A percentile compares a stretch with the other conserved stretches of the same genome.
Conservation (phyloP, 2,888 invertebrate species). For the Heliconius ismenius region DNA sequence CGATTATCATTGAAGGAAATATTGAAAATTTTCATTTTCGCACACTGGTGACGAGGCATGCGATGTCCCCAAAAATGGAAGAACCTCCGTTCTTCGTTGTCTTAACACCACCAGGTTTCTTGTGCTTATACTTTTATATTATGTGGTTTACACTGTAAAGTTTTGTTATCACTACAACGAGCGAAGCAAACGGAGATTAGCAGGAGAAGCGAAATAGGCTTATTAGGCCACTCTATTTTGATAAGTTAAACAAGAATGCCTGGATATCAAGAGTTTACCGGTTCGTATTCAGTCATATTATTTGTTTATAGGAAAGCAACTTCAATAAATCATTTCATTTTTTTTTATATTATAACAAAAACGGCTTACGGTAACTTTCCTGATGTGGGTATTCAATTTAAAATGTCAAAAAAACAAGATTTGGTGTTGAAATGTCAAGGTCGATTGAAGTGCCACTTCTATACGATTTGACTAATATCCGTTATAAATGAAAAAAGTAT, state of each 20-base stretch:
- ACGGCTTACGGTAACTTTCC: slow-evolving; percentile 21
- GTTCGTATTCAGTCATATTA: no score
- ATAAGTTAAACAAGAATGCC: no score
- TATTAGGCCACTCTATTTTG: no score
- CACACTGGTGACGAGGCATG: no score
- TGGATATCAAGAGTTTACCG: no score
- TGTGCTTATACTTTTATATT: not conserved
- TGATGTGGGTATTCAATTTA: slow-evolving; percentile 21
- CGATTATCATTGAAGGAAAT: no score
- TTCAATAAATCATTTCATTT: not conserved
- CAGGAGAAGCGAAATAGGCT: no score
- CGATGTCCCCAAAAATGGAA: not conserved
- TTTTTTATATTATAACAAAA: slow-evolving; percentile 5
- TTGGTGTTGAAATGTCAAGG: slow-evolving; percentile 37
- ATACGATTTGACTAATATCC: not conserved
- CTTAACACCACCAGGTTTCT: not conserved
- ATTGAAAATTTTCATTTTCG: no score
- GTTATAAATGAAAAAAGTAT: not conserved
- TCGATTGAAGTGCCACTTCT: not conserved
- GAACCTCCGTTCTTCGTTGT: no score
- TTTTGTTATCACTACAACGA: not conserved
- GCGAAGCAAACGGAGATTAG: not conserved
- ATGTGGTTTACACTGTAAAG: not conserved
- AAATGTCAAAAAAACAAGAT: slow-evolving; percentile 38
- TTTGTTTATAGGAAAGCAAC: no score